Evolutionary conservation across 2,888 invertebrate genomes (phyloP).

Genomic region (Aphrophora alni): DNA sequence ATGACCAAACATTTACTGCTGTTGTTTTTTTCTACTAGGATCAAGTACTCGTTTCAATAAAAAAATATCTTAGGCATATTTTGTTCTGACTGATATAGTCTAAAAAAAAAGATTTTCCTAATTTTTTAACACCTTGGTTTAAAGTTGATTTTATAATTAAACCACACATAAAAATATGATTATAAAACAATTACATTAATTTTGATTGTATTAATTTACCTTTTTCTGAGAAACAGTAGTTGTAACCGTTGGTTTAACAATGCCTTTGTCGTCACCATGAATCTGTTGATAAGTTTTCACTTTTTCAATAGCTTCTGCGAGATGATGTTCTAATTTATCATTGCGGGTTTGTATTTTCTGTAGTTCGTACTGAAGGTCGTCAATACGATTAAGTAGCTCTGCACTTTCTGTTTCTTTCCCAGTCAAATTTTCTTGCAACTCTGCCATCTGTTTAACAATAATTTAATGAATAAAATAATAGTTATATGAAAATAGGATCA

Average conservation of each 20-base stretch:
- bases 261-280: slow-evolving; percentile 70
- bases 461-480: slow-evolving; percentile 20
- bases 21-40: too few relatives aligned
- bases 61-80: too few relatives aligned
- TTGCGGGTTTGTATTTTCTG: slow-evolving; percentile 86
- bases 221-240: slow-evolving; percentile 66
- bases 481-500: background rate
- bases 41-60: too few relatives aligned
- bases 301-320: slow-evolving; percentile 92
- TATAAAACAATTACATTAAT: too few relatives aligned
- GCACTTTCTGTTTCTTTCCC: slow-evolving; percentile 94
- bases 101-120: too few relatives aligned
- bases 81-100: too few relatives aligned
- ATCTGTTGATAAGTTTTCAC: slow-evolving; percentile 84
- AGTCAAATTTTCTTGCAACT: slow-evolving; percentile 85
- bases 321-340: slow-evolving; percentile 90
- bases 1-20: too few relatives aligned
- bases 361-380: slow-evolving; percentile 92
- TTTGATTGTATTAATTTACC: too few relatives aligned
- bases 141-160: too few relatives aligned
- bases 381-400: slow-evolving; percentile 93
- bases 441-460: slow-evolving; percentile 67
- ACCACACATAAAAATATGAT: too few relatives aligned
- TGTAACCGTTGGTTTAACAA: slow-evolving; percentile 57
- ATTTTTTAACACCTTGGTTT: too few relatives aligned